phyloP scores from a whole-genome alignment of 2,113 vertebrate species.

The Macheiramphus alcinus region DNA sequence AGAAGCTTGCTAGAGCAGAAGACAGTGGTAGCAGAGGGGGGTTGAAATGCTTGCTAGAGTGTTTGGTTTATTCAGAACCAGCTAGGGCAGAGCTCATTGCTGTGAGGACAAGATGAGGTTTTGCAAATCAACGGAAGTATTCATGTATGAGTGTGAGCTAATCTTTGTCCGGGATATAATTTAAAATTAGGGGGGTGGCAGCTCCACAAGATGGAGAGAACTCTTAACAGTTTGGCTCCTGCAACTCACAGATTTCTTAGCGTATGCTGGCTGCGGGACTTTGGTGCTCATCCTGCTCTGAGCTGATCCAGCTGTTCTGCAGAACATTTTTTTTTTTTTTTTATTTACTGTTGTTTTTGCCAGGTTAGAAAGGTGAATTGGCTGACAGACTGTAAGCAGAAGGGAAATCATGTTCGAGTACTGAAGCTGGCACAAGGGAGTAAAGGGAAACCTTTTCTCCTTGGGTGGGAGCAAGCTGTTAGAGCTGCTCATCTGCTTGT shows the following conservation, averaged over 20 bases:
- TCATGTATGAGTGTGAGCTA: not conserved
- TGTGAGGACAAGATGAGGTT: not conserved
- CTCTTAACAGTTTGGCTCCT: not conserved
- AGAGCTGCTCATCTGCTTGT: not conserved
- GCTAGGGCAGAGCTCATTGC: not conserved
- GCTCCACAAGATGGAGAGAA: not conserved
- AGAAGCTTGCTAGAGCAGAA: not conserved
- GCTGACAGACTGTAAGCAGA: not conserved
- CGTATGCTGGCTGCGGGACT: not conserved
- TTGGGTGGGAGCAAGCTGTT: not conserved
- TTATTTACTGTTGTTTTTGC: not conserved
- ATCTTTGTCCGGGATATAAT: not conserved
- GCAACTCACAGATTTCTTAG: not conserved
- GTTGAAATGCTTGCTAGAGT: not conserved
- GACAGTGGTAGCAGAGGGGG: not conserved
- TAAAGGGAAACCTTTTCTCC: not conserved
- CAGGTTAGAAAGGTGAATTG: not conserved
- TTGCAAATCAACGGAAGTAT: not conserved
- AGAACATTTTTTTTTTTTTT: not conserved
- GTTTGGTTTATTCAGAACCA: not conserved
- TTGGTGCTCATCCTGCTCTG: not conserved
- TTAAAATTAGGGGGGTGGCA: not conserved
- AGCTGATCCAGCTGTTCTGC: not conserved
- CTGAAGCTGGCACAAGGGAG: not conserved
- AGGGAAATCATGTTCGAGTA: not conserved